Evolutionary conservation across 2,113 vertebrate species (phyloP), one percentile per base, ranked within the genome.

Genomic region (Myiozetetes cayanensis): DNA sequence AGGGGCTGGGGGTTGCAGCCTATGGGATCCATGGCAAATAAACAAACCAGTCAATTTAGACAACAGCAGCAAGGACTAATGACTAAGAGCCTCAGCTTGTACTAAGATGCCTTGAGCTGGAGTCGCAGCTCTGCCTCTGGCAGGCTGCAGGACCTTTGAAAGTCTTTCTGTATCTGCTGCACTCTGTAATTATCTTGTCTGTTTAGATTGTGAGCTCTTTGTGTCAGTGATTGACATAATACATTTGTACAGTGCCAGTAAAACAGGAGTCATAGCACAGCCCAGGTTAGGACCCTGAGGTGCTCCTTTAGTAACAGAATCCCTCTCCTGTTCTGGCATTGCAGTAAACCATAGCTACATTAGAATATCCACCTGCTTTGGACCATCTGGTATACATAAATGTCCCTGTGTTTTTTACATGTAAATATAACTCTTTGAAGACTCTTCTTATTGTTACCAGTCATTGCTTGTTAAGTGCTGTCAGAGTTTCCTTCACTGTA

Each of bases 391-490:
- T 86, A 56, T 28, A 24, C 52, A 92, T 88, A 72, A 86, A 78
- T 49, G 61, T 71, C 82, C 63, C 72, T 12, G 41, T 63, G 82
- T 73, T 61, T 92, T 78, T 84, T 61, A 93, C 85, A 75, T 44
- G 59, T 90, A 89, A 87, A 95, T 86, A 43, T 12, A 80, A 77
- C 55, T 76, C 85, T 96, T 87, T 85, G 85, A 92, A 94, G 91
- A 59, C 55, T 74, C 70, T 31, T 89, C 81, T 59, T 52, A 74
- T 27, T 86, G 82, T 90, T 91, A 91, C n/a, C 82, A 91, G 90
- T 37, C 75, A 84, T 12, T 72, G 79, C 75, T 56, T 71, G 52
- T 84, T 71, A 85, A 84, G 63, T 25, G 41, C 67, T 71, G 35
- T 77, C 18, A n/a, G 75, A 91, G 39, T 63, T 94, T 80, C 35